phyloP scores from a whole-genome alignment of 2,113 vertebrate species.

The Murina feae region DNA sequence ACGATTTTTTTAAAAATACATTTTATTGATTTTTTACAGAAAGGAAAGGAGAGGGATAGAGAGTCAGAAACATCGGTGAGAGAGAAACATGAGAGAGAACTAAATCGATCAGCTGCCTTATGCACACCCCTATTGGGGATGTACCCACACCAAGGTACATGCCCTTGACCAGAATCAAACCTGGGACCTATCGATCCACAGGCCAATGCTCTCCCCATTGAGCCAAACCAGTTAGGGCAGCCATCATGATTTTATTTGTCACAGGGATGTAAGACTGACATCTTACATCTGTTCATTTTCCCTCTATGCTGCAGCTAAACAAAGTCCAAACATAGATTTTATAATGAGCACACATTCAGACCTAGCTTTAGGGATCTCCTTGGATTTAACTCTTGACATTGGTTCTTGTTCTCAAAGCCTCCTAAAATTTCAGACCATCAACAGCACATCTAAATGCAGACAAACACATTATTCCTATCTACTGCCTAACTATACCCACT shows the following conservation, averaged over 20 bases:
- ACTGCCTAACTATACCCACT: conserved; percentile 17
- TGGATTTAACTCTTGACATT: conserved; percentile 35
- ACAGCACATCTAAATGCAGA: conserved; percentile 31
- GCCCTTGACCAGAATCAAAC: too few species aligned
- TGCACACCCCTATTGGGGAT: too few species aligned
- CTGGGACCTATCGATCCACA: too few species aligned
- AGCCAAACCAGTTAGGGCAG: background rate
- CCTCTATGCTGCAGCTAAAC: conserved; percentile 1
- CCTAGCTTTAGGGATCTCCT: conserved; percentile 12
- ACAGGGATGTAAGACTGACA: background rate
- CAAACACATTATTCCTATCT: conserved; percentile 39
- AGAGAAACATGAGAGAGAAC: too few species aligned
- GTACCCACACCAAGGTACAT: too few species aligned
- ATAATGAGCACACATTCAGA: conserved; percentile 37
- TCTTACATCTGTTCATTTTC: conserved; percentile 14
- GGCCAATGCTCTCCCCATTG: too few species aligned
- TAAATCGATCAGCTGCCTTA: too few species aligned
- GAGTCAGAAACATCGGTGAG: too few species aligned
- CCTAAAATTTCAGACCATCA: conserved; percentile 48
- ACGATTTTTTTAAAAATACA: background rate
- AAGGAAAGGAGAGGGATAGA: too few species aligned
- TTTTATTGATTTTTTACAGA: too few species aligned
- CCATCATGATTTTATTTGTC: conserved; percentile 19
- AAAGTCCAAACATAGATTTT: conserved; percentile 38
- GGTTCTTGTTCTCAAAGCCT: background rate